phyloP scores from a whole-genome alignment of 2,888 invertebrate species.

The Diaphora mendica region DNA sequence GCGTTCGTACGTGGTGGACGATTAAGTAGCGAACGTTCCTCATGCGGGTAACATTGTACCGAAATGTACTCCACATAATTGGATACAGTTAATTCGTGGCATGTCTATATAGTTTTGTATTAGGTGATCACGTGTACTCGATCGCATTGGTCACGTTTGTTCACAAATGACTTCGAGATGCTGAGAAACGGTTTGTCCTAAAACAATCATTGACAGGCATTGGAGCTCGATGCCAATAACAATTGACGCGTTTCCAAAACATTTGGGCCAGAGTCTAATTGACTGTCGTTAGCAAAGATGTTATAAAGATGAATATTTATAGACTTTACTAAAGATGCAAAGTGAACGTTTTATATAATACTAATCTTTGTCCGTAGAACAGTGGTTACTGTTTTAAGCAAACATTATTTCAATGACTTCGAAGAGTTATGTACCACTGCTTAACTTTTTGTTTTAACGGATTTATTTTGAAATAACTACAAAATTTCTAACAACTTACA shows the following conservation, averaged over 20 bases:
- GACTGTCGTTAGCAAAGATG: conserved; percentile 1
- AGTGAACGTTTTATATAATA: neutral
- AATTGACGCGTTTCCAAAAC: conserved; percentile 27
- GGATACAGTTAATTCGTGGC: conserved; percentile 35
- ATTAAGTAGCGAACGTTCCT: conserved; percentile 46
- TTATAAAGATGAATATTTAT: neutral
- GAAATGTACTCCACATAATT: conserved; percentile 51
- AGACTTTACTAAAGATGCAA: neutral
- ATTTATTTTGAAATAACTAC: neutral
- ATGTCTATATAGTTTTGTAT: conserved; percentile 23
- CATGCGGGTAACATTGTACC: conserved; percentile 53
- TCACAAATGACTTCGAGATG: conserved; percentile 11
- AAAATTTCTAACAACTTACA: neutral
- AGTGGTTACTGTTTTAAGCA: neutral
- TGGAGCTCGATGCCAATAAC: conserved; percentile 23
- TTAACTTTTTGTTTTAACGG: neutral
- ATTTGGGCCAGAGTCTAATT: conserved; percentile 33
- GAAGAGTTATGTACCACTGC: neutral
- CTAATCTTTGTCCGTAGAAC: neutral
- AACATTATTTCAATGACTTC: neutral
- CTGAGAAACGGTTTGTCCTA: conserved; percentile 43
- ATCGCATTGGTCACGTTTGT: conserved; percentile 37
- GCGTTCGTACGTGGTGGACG: conserved; percentile 48
- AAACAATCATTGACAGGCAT: conserved; percentile 32
- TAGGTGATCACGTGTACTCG: conserved; percentile 27